Percentiles rank a stretch among this genome's conserved stretches.
phyloP scores from a whole-genome alignment of 2,797 vertebrate species.

The Hypotaenidia okinawae region DNA sequence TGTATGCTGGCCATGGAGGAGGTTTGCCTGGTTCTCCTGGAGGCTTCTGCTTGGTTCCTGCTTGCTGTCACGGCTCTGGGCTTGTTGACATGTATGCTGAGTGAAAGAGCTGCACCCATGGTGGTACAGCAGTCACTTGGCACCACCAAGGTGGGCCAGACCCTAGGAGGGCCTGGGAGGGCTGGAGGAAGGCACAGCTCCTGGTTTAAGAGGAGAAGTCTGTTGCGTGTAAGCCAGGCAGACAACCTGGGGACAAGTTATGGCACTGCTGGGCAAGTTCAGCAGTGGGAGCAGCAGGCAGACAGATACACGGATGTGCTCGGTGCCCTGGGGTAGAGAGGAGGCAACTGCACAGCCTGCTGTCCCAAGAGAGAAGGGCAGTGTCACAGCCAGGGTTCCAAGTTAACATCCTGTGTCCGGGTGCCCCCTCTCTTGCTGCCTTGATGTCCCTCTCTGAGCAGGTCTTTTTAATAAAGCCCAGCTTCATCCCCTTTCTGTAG shows the following conservation, averaged over 20 bases:
- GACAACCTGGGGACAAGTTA: neutral
- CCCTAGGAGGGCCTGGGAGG: neutral
- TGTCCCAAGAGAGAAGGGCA: neutral
- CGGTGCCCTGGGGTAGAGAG: neutral
- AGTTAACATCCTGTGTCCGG: neutral
- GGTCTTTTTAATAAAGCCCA: neutral
- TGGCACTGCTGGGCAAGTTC: neutral
- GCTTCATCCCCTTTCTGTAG: neutral
- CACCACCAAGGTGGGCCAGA: neutral
- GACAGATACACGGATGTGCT: neutral
- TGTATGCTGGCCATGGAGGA: rapidly evolving
- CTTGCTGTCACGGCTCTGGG: neutral
- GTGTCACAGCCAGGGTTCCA: neutral
- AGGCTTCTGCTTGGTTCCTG: neutral
- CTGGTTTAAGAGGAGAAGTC: neutral
- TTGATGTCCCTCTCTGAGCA: rapidly evolving
- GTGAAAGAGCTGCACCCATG: rapidly evolving
- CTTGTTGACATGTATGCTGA: neutral
- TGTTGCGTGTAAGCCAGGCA: neutral
- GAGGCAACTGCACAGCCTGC: neutral
- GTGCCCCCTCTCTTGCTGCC: neutral
- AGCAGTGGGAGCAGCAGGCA: neutral
- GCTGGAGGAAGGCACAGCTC: neutral
- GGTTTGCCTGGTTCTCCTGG: neutral
- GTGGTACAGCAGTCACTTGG: neutral